Base-by-base conservation (phyloP, 1,140 invertebrate genomes). In the Hesperophylax magnus region DNA sequence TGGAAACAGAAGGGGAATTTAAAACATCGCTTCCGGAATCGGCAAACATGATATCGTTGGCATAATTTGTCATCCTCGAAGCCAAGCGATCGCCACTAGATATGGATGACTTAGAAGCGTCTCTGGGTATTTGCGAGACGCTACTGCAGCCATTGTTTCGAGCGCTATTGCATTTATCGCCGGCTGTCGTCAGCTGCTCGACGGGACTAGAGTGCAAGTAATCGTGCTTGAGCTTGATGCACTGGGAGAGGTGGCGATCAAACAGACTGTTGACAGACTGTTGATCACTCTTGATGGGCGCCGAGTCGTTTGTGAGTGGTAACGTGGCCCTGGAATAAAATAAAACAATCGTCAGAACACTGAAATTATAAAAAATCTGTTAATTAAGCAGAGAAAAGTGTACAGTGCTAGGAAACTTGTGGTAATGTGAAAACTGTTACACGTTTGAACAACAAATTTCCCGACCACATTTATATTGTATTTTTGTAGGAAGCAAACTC, bases 291-390 rank as follows among this genome's bases (percentile, higher is more conserved):
- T 90, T 88, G 89, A 87, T 90, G 86, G 86, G 83, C 0, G 92
- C 86, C 18, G 90, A 89, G 18, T 89, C 89, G 18, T 94, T 94
- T 75, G 94, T 94, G 18, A 95, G 88, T n/a, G 94, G 94, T 85
- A 95, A 90, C 39, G 94, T 95, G 71, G 94, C 94, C 91, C 95
- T 95, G 91, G 72, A 91, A 91, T 86, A 84, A 86, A 54, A 79
- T 20, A 14, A 47, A 47, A 47, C 11, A 47, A 47, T 31, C 15
- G 61, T 27, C 85, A 86, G 83, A 67, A 80, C 52, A 24, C 27
- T 60, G 24, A 63, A 71, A 54, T 78, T 14, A 15, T 22, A 47
- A 47, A 47, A 6, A 47, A 14, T 27, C 27, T 2, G 14, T 14
- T 14, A 47, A 47, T 47, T 11, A 9, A 47, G 2, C 11, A 47